These are phyloP conservation scores for Hemiprocne comata DNA, from an alignment of 2,113 vertebrate genomes.

Conservation along the genomic window DNA sequence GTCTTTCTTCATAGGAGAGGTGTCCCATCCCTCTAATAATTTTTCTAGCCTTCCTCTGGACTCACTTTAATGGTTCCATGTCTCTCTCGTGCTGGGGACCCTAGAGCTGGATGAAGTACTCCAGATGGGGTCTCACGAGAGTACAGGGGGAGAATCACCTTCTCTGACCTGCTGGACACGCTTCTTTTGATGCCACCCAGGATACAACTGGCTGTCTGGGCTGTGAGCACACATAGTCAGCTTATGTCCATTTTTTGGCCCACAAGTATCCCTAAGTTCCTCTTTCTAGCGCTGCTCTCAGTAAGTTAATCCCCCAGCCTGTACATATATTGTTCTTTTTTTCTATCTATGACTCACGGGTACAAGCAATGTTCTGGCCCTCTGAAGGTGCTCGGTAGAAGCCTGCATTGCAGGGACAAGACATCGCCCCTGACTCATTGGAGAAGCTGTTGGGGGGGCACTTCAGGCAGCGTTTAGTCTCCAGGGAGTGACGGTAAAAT, in stretches of 20 bases:
- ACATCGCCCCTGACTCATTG: slow-evolving; percentile 20
- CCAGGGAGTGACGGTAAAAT: slow-evolving; percentile 68
- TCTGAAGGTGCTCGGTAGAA: slow-evolving; percentile 72
- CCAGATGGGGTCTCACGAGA: background rate
- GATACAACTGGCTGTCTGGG: background rate
- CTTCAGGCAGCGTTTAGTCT: slow-evolving; percentile 60
- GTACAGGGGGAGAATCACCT: background rate
- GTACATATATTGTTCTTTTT: background rate
- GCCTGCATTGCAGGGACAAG: slow-evolving; percentile 71
- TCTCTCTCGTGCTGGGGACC: background rate
- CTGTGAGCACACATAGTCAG: background rate
- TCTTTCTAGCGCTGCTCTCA: background rate
- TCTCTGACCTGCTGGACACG: accelerated
- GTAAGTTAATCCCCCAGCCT: background rate
- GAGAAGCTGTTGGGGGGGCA: slow-evolving; percentile 77
- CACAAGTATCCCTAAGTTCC: background rate
- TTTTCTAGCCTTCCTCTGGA: background rate
- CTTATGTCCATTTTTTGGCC: background rate
- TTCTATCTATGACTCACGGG: slow-evolving; percentile 68
- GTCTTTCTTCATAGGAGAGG: background rate
- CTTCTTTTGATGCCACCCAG: background rate
- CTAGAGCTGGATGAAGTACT: background rate
- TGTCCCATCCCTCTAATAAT: background rate
- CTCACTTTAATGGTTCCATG: background rate
- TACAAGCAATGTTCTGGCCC: slow-evolving; percentile 69